Conservation (phyloP, 2,113 vertebrate genomes). For the Corythornis vintsioides region DNA sequence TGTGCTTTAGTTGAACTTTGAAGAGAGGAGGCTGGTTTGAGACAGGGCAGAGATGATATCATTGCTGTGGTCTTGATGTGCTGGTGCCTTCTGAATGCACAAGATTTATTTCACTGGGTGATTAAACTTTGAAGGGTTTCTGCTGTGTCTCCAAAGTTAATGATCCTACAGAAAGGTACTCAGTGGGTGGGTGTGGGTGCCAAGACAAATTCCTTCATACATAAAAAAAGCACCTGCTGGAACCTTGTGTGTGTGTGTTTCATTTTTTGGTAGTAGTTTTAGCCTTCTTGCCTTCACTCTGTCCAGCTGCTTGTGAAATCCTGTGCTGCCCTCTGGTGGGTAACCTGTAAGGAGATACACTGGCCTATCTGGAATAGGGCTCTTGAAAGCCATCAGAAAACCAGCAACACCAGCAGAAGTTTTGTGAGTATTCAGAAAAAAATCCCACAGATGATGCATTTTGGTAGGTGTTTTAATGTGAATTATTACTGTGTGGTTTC, state of each 20-base stretch:
- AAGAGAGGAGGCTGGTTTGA: not conserved
- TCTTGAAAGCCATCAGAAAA: not conserved
- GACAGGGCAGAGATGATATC: not conserved
- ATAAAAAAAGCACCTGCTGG: not conserved
- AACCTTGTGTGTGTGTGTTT: not conserved
- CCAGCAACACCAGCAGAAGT: not conserved
- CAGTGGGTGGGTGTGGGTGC: not conserved
- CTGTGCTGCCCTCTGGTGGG: constrained; percentile 61
- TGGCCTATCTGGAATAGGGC: not conserved
- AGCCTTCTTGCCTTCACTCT: fast-evolving
- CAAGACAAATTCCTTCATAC: not conserved
- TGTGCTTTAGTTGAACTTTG: not conserved
- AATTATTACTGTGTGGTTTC: not conserved
- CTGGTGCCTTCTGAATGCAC: not conserved
- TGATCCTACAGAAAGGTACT: not conserved
- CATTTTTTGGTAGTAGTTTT: not conserved
- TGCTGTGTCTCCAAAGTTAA: not conserved
- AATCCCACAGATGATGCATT: not conserved
- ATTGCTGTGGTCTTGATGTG: not conserved
- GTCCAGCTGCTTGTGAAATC: not conserved
- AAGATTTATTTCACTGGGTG: not conserved
- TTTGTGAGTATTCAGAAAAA: not conserved
- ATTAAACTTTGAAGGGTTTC: not conserved
- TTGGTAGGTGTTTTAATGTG: not conserved
- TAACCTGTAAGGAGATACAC: not conserved